These are phyloP conservation scores for Fratercula arctica DNA, from an alignment of 2,797 vertebrate genomes.

Conservation along the genomic window DNA sequence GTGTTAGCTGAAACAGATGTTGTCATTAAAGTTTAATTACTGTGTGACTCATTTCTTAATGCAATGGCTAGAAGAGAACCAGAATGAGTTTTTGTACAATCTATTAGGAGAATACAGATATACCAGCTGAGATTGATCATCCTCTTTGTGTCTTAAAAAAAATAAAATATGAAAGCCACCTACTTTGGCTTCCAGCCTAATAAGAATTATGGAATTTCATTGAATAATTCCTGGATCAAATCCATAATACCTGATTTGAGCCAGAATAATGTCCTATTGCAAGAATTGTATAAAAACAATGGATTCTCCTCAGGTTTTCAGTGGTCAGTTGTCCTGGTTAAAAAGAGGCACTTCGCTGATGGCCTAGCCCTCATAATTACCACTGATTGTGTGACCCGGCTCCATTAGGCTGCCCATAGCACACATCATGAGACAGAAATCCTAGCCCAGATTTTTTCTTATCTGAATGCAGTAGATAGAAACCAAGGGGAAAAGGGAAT, in stretches of 20 bases:
- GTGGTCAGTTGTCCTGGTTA: not conserved
- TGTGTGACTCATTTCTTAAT: constrained; percentile 13
- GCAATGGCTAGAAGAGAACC: not conserved
- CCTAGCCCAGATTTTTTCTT: not conserved
- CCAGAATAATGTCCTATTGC: not conserved
- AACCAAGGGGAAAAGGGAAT: rapidly evolving
- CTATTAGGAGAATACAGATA: not conserved
- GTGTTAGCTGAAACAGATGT: constrained; percentile 47
- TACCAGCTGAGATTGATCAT: not conserved
- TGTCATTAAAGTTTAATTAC: constrained; percentile 47
- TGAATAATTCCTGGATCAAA: not conserved
- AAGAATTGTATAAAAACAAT: not conserved
- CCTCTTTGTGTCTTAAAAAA: not conserved
- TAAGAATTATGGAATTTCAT: not conserved
- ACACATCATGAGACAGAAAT: not conserved
- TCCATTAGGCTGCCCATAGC: not conserved
- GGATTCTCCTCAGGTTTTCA: not conserved
- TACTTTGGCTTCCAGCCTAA: not conserved
- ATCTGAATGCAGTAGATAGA: not conserved
- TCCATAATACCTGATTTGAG: not conserved
- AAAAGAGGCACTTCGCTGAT: not conserved
- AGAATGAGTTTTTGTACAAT: not conserved
- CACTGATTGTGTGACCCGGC: not conserved
- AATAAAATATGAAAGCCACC: not conserved
- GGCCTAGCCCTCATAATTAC: not conserved